Conservation (phyloP, 2,888 invertebrate genomes). For the Trichacis sp. region DNA sequence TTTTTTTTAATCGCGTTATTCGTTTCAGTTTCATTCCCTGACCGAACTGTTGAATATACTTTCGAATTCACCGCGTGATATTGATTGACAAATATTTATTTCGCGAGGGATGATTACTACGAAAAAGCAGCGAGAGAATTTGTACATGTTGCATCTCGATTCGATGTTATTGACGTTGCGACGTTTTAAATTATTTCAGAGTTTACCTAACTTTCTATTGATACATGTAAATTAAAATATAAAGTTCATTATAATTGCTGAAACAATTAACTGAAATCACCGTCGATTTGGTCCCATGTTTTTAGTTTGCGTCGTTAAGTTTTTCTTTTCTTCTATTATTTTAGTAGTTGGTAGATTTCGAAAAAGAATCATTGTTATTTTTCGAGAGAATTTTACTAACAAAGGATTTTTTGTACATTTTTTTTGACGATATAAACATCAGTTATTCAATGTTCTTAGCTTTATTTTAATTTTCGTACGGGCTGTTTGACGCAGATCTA, state of each 20-base stretch:
- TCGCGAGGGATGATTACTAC: slow-evolving; percentile 42
- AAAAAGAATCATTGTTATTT: too few relatives aligned
- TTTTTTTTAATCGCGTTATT: too few relatives aligned
- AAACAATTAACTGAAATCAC: too few relatives aligned
- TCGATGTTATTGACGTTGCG: slow-evolving; percentile 54
- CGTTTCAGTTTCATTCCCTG: too few relatives aligned
- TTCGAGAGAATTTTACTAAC: neutral
- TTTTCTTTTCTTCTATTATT: neutral
- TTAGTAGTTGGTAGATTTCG: neutral
- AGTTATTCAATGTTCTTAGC: neutral
- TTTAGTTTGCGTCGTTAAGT: neutral
- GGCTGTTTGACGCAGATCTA: neutral
- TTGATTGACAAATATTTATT: slow-evolving; percentile 56
- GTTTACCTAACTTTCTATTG: slow-evolving; percentile 60
- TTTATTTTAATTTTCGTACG: neutral
- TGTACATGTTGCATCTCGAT: slow-evolving; percentile 60
- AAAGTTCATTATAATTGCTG: slow-evolving; percentile 56
- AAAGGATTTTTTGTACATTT: neutral
- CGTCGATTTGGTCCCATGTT: slow-evolving; percentile 34
- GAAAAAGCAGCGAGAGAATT: slow-evolving; percentile 45
- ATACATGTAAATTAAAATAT: slow-evolving; percentile 56
- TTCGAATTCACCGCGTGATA: slow-evolving; percentile 49
- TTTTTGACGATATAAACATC: neutral
- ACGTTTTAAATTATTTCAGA: slow-evolving; percentile 58
- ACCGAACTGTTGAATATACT: slow-evolving; percentile 51